Evolutionary conservation across 2,797 vertebrate species (phyloP).

Genomic region (Pyrocephalus nanus): DNA sequence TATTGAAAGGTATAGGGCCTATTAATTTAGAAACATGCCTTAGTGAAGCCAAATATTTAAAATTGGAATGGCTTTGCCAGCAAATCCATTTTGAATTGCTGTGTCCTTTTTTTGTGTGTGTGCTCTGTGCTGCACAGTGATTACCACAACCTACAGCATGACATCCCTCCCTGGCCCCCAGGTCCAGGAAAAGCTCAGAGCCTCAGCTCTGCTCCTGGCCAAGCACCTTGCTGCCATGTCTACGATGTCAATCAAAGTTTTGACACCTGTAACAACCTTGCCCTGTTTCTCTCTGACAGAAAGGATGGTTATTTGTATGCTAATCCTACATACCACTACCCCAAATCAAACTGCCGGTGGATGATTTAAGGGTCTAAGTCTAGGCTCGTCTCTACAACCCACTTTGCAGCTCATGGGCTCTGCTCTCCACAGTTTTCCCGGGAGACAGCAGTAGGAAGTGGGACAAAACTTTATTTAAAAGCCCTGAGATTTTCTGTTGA

Average conservation of each 20-base stretch:
- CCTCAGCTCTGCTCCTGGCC: neutral
- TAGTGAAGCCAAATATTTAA: constrained; percentile 1
- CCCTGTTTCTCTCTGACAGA: neutral
- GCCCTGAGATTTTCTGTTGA: neutral
- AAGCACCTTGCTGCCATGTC: neutral
- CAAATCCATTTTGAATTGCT: neutral
- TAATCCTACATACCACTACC: neutral
- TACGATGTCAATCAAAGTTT: neutral
- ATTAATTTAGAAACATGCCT: neutral
- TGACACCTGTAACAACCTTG: neutral
- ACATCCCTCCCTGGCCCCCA: neutral
- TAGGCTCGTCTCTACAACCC: neutral
- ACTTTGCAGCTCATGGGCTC: neutral
- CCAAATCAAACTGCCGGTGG: neutral
- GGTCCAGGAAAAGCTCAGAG: neutral
- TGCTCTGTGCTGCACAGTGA: neutral
- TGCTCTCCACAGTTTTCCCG: neutral
- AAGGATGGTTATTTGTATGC: neutral
- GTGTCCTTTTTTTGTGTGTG: neutral
- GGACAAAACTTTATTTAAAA: neutral
- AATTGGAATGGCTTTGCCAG: neutral
- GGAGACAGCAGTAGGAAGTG: neutral
- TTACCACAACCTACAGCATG: neutral
- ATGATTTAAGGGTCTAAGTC: neutral
- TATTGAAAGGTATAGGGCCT: neutral